Evolutionary conservation across 1,140 invertebrate species (phyloP).

Genomic region (Asobara japonica): DNA sequence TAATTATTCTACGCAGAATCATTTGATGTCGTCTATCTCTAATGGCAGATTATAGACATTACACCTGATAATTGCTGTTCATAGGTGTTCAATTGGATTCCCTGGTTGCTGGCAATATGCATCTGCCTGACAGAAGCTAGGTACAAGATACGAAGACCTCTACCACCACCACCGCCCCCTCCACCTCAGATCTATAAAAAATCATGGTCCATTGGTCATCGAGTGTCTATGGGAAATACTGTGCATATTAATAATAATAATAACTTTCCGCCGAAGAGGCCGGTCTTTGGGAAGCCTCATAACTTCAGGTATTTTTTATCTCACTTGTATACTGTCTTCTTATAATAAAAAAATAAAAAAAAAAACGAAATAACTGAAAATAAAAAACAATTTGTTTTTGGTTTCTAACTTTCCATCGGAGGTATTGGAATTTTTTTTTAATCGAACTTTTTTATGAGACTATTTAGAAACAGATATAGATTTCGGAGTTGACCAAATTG

Average conservation of each 20-base stretch:
- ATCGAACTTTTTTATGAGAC: too few relatives aligned
- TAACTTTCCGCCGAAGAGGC: conserved; percentile 48
- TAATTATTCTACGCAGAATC: too few relatives aligned
- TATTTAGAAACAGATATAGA: too few relatives aligned
- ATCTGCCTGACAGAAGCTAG: conserved; percentile 51
- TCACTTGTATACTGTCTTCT: too few relatives aligned
- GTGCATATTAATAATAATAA: conserved; percentile 47
- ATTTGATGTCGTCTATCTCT: too few relatives aligned
- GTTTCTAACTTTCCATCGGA: too few relatives aligned
- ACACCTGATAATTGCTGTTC: too few relatives aligned
- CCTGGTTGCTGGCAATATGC: conserved; percentile 47
- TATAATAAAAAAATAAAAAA: too few relatives aligned
- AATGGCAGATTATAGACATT: too few relatives aligned
- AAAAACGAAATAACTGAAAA: background rate
- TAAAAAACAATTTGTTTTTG: background rate
- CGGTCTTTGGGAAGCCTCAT: conserved; percentile 45
- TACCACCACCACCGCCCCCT: conserved; percentile 38
- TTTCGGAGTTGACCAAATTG: too few relatives aligned
- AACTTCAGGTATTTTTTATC: conserved; percentile 53
- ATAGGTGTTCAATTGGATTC: conserved; percentile 48
- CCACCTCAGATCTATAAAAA: conserved; percentile 51
- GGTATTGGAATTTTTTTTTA: too few relatives aligned
- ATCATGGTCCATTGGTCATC: conserved; percentile 50
- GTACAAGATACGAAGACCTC: conserved; percentile 52
- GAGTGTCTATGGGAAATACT: conserved; percentile 54